These are phyloP conservation scores for Hapalemur alaotrensis DNA, from an alignment of 2,797 vertebrate genomes.

Conservation along the genomic window DNA sequence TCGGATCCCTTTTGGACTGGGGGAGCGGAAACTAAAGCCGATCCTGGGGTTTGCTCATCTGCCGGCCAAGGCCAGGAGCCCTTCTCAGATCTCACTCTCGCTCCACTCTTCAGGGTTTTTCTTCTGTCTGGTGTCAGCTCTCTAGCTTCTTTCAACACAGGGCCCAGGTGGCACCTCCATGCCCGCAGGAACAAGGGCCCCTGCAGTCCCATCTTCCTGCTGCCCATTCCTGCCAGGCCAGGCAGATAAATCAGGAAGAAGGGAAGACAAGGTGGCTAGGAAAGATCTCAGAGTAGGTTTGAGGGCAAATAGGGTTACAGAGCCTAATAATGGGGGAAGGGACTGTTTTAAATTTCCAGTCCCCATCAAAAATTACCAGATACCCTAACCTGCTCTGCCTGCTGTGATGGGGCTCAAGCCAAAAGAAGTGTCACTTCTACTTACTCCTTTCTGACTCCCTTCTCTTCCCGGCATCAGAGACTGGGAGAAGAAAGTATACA, in stretches of 20 bases:
- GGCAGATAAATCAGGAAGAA: background rate
- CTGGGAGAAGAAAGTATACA: background rate
- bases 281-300: background rate
- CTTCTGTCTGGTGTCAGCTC: background rate
- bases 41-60: background rate
- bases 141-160: background rate
- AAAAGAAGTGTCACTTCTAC: background rate
- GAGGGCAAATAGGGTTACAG: background rate
- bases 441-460: background rate
- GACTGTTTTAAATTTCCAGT: conserved; percentile 11
- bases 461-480: background rate
- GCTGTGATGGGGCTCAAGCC: background rate
- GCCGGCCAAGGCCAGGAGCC: background rate
- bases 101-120: background rate
- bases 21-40: background rate
- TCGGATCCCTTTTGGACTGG: background rate
- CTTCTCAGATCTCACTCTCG: background rate
- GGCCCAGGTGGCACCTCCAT: background rate
- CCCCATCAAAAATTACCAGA: background rate
- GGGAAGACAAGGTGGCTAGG: background rate
- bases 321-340: background rate
- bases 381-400: background rate
- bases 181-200: background rate
- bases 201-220: background rate
- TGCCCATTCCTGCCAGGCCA: background rate